phyloP scores from a whole-genome alignment of 2,113 vertebrate genomes.

The Datnioides undecimradiatus region DNA sequence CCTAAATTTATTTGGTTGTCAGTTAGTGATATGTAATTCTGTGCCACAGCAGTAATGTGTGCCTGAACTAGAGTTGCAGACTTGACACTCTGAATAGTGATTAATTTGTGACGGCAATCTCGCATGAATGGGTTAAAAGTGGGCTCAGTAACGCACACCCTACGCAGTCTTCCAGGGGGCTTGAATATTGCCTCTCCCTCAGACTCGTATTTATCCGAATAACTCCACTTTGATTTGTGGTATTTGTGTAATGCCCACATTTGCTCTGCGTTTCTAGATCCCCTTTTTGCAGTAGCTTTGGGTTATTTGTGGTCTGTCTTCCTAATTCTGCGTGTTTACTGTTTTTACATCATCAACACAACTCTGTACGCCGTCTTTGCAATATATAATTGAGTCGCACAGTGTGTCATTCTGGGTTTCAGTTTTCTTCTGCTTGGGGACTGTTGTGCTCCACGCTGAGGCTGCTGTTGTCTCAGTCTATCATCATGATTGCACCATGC shows the following conservation, averaged over 20 bases:
- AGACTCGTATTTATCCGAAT: conserved; percentile 21
- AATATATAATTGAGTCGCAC: conserved; percentile 34
- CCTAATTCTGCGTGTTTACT: conserved; percentile 26
- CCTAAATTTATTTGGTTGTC: conserved; percentile 4
- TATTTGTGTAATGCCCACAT: conserved; percentile 20
- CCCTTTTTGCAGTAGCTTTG: conserved; percentile 47
- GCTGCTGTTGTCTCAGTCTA: conserved; percentile 38
- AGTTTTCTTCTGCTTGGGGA: conserved; percentile 55
- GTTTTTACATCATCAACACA: conserved; percentile 24
- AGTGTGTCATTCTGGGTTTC: conserved; percentile 56
- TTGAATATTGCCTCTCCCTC: conserved; percentile 28
- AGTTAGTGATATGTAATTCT: conserved; percentile 22
- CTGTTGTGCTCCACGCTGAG: conserved; percentile 29
- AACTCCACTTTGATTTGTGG: conserved; percentile 34
- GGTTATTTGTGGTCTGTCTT: conserved; percentile 62
- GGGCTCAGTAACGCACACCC: background rate
- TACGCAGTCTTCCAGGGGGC: background rate
- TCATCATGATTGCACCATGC: conserved; percentile 27
- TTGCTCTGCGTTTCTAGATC: conserved; percentile 40
- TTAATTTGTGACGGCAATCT: conserved; percentile 20
- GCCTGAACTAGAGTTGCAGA: conserved; percentile 8
- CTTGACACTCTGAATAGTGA: conserved; percentile 6
- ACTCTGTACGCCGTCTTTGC: conserved; percentile 27
- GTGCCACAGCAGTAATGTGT: conserved; percentile 17
- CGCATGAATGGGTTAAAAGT: conserved; percentile 6